Evolutionary conservation across 2,113 vertebrate genomes (phyloP), one percentile per base, ranked within the genome.

Genomic region (Leptocoma aspasia): DNA sequence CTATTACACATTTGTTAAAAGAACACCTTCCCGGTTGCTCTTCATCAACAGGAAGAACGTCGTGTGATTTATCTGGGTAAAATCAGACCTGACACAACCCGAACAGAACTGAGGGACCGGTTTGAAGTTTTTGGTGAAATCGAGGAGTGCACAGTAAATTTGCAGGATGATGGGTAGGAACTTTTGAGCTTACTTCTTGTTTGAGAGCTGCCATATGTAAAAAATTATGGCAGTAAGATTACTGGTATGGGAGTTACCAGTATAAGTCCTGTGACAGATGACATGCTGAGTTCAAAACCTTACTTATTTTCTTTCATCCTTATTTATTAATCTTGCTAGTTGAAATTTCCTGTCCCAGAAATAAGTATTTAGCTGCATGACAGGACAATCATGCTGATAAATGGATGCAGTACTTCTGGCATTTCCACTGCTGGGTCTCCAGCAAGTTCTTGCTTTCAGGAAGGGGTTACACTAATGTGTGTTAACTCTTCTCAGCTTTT

Each of bases 101-200:
- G 98, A 94, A 98, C 98, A 35, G 99, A 99, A 98, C 98, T 99
- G 98, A 99, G 98, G 98, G 98, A 98, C 91, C 99, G 99, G 92
- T 99, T 99, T 98, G 99, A 99, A 99, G 99, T 99, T 98, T 99
- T 99, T 96, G 99, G 99, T 96, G 99, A 99, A 98, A 99, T 99
- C 96, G 99, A 99, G 98, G 99, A 99, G 97, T 99, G 99, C 96
- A 98, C 99, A 85, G 98, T 99, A 97, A 99, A 99, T 98, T 98
- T 99, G 96, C 98, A 91, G 97, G 99, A 99, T 97, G 99, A 99
- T 97, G 99, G 99, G 99, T 99, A 98, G 98, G 99, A 96, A 96
- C 79, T 97, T 97, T 60, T 70, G 85, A 96, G 89, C 97, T 96
- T 96, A 94, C 82, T 97, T 96, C 91, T 92, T 97, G 89, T 97